Conservation (phyloP, 92 coral and sea anemone species). For the Nematostella vectensis region DNA sequence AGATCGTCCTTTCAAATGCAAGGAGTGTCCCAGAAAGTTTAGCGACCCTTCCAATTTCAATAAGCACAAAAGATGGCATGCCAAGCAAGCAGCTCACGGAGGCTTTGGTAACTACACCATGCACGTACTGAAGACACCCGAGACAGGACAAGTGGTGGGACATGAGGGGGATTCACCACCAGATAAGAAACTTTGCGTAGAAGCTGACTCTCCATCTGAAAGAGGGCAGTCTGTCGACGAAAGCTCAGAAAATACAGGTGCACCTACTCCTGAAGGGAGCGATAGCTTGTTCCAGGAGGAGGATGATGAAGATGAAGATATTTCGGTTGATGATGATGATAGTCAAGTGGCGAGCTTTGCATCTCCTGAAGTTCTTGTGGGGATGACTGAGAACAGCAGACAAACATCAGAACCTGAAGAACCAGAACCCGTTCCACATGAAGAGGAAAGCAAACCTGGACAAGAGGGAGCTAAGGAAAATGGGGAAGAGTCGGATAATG, state of each 20-base stretch:
- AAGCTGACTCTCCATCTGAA: constrained; percentile 18
- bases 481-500: constrained; percentile 9
- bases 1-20: constrained; percentile 93
- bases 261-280: constrained; percentile 40
- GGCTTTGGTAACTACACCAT: constrained; percentile 38
- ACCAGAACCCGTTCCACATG: not conserved
- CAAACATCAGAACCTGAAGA: constrained; percentile 2
- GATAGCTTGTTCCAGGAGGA: constrained; percentile 53
- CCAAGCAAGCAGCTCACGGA: constrained; percentile 51
- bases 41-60: constrained; percentile 99
- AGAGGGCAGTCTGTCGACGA: constrained; percentile 14
- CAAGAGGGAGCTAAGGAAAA: constrained; percentile 8
- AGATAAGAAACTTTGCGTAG: constrained; percentile 1
- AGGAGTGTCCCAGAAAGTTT: constrained; percentile 88
- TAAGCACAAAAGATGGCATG: constrained; percentile 98
- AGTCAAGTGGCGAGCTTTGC: constrained; percentile 34
- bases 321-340: constrained; percentile 44
- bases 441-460: not conserved
- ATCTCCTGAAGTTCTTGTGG: constrained; percentile 68
- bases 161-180: constrained; percentile 12
- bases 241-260: constrained; percentile 21
- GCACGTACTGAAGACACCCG: constrained; percentile 20
- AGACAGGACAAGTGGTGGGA: constrained; percentile 3
- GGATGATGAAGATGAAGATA: constrained; percentile 41
- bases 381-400: constrained; percentile 27